Conservation (phyloP, 2,888 invertebrate species). For the Stenotaenia linearis region DNA sequence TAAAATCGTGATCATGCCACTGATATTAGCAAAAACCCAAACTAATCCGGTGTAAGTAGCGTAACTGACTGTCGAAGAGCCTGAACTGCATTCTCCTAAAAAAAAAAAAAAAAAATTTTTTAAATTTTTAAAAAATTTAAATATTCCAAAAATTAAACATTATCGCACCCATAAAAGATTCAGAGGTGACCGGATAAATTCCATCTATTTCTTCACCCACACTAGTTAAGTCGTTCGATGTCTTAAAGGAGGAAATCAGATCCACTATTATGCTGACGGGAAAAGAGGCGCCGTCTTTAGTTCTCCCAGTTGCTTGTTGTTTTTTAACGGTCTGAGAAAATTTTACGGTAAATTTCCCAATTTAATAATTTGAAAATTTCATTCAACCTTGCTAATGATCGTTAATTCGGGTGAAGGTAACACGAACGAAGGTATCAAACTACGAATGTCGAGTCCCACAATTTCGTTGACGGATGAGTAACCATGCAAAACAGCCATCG, state of each 20-base stretch:
- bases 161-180: no score
- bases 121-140: no score
- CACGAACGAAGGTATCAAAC: constrained; percentile 45
- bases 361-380: no score
- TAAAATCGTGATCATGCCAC: constrained; percentile 60
- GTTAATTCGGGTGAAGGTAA: constrained; percentile 32
- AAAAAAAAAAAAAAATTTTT: no score
- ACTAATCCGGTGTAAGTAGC: constrained; percentile 38
- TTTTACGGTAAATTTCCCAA: constrained; percentile 36
- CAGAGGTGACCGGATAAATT: no score
- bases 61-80: no score
- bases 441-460: constrained; percentile 42
- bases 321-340: constrained; percentile 52
- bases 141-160: no score
- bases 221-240: no score
- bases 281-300: constrained; percentile 58
- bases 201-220: no score
- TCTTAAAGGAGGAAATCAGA: neutral
- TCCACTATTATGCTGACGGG: constrained; percentile 50
- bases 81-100: no score
- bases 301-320: constrained; percentile 61
- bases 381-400: neutral
- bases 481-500: constrained; percentile 45
- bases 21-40: constrained; percentile 55
- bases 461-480: constrained; percentile 42